Conservation (phyloP, 2,888 invertebrate genomes). For the Pyrochroa serraticornis region DNA sequence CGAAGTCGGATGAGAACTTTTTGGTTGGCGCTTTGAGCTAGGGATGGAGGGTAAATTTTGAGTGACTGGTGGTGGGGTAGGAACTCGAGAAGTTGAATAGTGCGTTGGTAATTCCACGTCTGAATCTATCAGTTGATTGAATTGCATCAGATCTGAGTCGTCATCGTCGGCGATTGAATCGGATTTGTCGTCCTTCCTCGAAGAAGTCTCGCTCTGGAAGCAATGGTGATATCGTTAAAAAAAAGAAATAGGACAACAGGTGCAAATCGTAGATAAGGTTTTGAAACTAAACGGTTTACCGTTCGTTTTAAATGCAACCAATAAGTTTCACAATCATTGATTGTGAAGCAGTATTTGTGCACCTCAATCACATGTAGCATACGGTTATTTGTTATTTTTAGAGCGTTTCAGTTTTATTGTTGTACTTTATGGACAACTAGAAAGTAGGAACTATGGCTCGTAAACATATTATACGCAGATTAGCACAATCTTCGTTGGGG, state of each 20-base stretch:
- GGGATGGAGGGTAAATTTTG: no score
- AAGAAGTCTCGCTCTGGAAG: conserved; percentile 53
- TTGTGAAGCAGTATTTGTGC: no score
- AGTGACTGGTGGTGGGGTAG: conserved; percentile 12
- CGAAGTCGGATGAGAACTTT: conserved; percentile 32
- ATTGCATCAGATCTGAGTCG: conserved; percentile 44
- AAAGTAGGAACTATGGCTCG: no score
- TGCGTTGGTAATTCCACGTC: conserved; percentile 43
- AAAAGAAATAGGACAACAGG: background rate
- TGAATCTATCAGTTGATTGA: conserved; percentile 49
- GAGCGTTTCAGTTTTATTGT: no score
- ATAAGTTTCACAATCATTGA: no score
- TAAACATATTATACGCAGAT: no score
- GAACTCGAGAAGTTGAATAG: conserved; percentile 23
- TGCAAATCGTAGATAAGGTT: background rate
- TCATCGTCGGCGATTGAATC: conserved; percentile 48
- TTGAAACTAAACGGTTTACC: no score
- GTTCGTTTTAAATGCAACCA: no score
- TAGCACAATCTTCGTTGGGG: no score
- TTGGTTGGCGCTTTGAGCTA: conserved; percentile 37
- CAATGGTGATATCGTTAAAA: conserved; percentile 8
- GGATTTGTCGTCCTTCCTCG: conserved; percentile 52
- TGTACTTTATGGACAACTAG: no score
- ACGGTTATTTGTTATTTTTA: no score
- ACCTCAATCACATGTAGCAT: no score